A percentile compares a stretch with the other conserved stretches of the same genome.
Conservation (phyloP, 2,113 vertebrate genomes). For the Malurus alboscapulatus region DNA sequence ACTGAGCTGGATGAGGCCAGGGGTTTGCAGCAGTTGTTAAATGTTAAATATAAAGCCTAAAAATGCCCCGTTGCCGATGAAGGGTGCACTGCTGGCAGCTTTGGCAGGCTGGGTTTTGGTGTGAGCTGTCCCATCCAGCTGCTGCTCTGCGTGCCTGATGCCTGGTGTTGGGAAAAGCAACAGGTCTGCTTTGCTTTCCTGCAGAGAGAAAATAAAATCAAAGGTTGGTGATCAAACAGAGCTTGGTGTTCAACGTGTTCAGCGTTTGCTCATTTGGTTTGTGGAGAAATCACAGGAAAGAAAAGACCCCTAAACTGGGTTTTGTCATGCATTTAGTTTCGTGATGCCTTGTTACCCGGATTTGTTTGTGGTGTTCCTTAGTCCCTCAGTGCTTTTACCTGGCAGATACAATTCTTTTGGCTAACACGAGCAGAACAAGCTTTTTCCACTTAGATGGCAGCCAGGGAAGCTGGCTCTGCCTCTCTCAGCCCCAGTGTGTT, state of each 20-base stretch:
- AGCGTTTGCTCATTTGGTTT: neutral
- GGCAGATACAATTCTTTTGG: neutral
- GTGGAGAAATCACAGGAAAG: neutral
- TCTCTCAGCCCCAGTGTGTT: neutral
- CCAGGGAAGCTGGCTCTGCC: neutral
- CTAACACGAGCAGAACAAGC: fast-evolving
- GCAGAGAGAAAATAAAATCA: neutral
- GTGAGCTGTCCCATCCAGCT: neutral
- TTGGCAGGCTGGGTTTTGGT: fast-evolving
- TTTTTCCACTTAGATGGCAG: neutral
- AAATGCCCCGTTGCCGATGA: neutral
- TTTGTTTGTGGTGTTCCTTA: neutral
- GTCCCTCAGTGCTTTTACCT: neutral
- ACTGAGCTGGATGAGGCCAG: neutral
- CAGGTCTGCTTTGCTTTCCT: neutral
- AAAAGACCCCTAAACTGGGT: neutral
- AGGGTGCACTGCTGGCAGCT: neutral
- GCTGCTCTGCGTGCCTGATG: fast-evolving
- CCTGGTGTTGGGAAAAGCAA: neutral
- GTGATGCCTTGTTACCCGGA: neutral
- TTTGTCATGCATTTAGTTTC: neutral
- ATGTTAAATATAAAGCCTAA: neutral
- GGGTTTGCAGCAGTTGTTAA: neutral
- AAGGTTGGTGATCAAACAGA: neutral
- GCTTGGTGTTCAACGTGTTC: neutral